Base-by-base conservation (phyloP, 2,797 vertebrate species). In the Iguana delicatissima region DNA sequence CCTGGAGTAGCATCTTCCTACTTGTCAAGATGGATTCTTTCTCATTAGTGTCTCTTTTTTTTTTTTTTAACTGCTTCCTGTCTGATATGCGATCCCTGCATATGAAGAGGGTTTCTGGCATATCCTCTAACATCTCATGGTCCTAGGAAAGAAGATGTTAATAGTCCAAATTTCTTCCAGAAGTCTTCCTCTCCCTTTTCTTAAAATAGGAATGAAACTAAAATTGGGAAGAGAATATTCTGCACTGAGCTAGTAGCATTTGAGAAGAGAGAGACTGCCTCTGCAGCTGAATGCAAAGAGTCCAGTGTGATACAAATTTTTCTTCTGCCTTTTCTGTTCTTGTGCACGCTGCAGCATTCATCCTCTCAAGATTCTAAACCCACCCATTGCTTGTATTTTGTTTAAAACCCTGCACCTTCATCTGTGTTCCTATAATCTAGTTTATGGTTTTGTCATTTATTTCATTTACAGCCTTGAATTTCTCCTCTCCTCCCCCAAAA, bases 21-120 rank as follows among this genome's bases (percentile, higher is more conserved):
- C 22, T 7, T 82, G 67, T 38, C 80, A 82, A 59, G 26, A 88
- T 32, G 55, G 86, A 80, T 38, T n/a, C 10, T 76, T 42, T 20
- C 46, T 92, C 12, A 62, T 24, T 90, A 76, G 35, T 89, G 81
- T 62, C 85, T 46, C 42, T 42, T 3, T 80, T 5, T 87, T 84
- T 84, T 9, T 46, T n/a, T 29, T 32, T 0, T 3, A 50, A 85
- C 20, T 69, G 0, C 55, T 5, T 79, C 89, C 52, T 62, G 94
- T 84, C 77, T 88, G 88, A 46, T 14, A 90, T 24, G 62, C 82
- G 26, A 3, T 50, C 0, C 6, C 89, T 92, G 87, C 12, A 76
- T 22, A 80, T 4, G 76, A 32, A 88, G 62, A 22, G 80, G 8
- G 52, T 38, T 72, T 67, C n/a, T 88, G 80, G 10, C 8, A 73